phyloP scores from a whole-genome alignment of 2,888 invertebrate genomes.

The Folsomia candida region DNA sequence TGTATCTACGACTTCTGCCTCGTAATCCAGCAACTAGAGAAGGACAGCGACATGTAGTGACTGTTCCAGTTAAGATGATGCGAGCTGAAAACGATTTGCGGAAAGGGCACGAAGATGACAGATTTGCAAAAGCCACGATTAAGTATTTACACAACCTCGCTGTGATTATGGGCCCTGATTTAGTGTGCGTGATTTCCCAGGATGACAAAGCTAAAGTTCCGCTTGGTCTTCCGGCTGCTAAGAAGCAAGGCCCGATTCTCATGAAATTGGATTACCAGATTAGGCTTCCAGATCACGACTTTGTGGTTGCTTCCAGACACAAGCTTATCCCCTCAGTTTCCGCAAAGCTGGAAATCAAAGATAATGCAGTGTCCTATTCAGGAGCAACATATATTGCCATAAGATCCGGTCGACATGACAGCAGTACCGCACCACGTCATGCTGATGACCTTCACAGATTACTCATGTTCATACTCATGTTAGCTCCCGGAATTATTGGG shows the following conservation, averaged over 20 bases:
- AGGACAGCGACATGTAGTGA: constrained; percentile 15
- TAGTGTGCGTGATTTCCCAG: too few species aligned
- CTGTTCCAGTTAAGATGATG: constrained; percentile 15
- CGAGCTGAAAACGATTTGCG: constrained; percentile 2
- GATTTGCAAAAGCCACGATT: constrained; percentile 15
- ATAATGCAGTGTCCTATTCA: constrained; percentile 51
- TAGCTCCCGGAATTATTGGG: too few species aligned
- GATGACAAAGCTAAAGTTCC: constrained; percentile 54
- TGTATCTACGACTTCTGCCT: constrained; percentile 16
- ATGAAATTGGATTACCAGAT: constrained; percentile 52
- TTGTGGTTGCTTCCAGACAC: constrained; percentile 51
- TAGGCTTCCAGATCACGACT: constrained; percentile 52
- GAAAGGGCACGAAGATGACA: constrained; percentile 5
- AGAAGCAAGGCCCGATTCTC: constrained; percentile 53
- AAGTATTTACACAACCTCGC: constrained; percentile 10
- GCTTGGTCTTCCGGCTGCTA: constrained; percentile 54
- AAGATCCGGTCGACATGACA: too few species aligned
- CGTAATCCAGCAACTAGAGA: neutral
- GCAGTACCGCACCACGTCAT: too few species aligned
- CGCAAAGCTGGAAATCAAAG: constrained; percentile 50
- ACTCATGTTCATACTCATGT: too few species aligned
- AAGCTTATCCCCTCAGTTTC: constrained; percentile 53
- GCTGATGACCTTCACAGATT: too few species aligned
- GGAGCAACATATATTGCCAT: constrained; percentile 56
- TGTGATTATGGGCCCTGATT: constrained; percentile 14